phyloP scores from a whole-genome alignment of 2,113 vertebrate genomes.

The Dolichotis patagonum region DNA sequence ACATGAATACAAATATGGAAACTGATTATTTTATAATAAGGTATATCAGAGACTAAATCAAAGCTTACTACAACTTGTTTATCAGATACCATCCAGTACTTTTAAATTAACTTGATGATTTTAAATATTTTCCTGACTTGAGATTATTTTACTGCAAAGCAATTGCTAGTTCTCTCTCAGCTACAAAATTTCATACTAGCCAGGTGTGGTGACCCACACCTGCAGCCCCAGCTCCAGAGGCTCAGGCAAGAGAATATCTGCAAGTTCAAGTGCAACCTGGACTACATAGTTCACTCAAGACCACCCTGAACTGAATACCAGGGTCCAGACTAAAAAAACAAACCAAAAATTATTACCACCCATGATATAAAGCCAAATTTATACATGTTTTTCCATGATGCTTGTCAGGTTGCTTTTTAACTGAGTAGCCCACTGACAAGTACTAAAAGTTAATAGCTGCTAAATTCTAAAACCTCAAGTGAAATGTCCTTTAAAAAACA shows the following conservation, averaged over 20 bases:
- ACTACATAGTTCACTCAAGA: background rate
- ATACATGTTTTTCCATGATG: background rate
- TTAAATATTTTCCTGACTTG: background rate
- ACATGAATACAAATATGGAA: slow-evolving; percentile 31
- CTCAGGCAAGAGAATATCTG: background rate
- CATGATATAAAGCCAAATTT: background rate
- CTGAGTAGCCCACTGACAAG: background rate
- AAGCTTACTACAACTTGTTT: background rate
- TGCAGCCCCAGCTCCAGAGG: background rate
- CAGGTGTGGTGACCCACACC: background rate
- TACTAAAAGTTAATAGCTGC: slow-evolving; percentile 43
- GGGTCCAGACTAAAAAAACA: background rate
- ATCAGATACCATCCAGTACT: background rate
- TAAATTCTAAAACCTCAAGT: slow-evolving; percentile 2
- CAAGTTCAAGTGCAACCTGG: background rate
- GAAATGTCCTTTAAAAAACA: background rate
- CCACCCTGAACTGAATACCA: background rate
- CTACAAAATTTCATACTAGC: background rate
- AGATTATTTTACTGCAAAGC: slow-evolving; percentile 10
- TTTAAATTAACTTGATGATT: slow-evolving; percentile 44
- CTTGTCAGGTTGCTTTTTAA: slow-evolving; percentile 25
- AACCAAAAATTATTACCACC: background rate
- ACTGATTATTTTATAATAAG: background rate
- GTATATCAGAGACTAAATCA: background rate
- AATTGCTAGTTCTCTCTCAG: background rate